A percentile compares a stretch with the other conserved stretches of the same genome.
Evolutionary conservation across 2,888 invertebrate genomes (phyloP).

Genomic region (Scrobipalpa costella): DNA sequence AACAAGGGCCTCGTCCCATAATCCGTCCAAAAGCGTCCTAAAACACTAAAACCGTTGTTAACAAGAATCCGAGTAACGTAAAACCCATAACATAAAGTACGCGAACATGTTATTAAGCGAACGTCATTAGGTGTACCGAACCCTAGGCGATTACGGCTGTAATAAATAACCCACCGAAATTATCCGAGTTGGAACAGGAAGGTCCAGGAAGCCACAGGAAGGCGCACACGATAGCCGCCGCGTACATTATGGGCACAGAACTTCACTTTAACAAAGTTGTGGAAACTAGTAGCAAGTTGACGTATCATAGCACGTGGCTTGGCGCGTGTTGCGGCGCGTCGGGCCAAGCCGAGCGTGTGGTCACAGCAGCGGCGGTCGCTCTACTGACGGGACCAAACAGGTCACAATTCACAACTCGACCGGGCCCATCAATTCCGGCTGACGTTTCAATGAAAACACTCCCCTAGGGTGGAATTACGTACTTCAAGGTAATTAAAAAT

Average conservation of each 20-base stretch:
- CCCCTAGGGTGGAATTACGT: slow-evolving; percentile 69
- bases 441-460: slow-evolving; percentile 77
- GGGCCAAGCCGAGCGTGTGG: slow-evolving; percentile 69
- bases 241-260: slow-evolving; percentile 29
- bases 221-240: slow-evolving; percentile 48
- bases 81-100: slow-evolving; percentile 22
- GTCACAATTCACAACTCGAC: slow-evolving; percentile 53
- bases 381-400: slow-evolving; percentile 72
- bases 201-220: slow-evolving; percentile 62
- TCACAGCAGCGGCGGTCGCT: slow-evolving; percentile 72
- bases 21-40: slow-evolving; percentile 9
- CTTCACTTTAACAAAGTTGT: slow-evolving; percentile 12
- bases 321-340: slow-evolving; percentile 61
- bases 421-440: slow-evolving; percentile 76
- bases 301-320: slow-evolving; percentile 48
- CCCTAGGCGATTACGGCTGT: slow-evolving; percentile 55
- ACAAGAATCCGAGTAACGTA: slow-evolving; percentile 20
- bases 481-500: slow-evolving; percentile 65
- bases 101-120: slow-evolving; percentile 25
- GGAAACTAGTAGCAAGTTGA: slow-evolving; percentile 5
- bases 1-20: slow-evolving; percentile 12
- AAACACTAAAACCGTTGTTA: slow-evolving; percentile 19
- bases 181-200: slow-evolving; percentile 72
- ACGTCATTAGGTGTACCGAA: slow-evolving; percentile 52
- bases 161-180: slow-evolving; percentile 71